A percentile compares a stretch with the other conserved stretches of the same genome.
Evolutionary conservation across 2,797 vertebrate species (phyloP).

Genomic region (Squalus acanthias): DNA sequence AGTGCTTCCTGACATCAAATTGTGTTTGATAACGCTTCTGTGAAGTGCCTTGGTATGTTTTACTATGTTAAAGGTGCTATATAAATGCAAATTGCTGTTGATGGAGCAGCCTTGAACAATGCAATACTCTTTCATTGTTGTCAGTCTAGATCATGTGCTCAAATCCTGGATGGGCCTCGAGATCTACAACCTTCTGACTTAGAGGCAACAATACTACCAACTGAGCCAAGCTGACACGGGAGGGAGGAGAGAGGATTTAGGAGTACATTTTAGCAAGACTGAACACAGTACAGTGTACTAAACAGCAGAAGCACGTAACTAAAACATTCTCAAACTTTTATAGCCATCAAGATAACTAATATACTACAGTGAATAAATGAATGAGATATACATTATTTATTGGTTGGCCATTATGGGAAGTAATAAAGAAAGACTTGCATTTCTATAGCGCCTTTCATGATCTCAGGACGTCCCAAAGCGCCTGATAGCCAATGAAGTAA

Average conservation of each 20-base stretch:
- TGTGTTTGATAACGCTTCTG: neutral
- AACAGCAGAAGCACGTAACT: too few relatives aligned
- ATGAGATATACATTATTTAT: too few relatives aligned
- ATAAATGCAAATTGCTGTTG: neutral
- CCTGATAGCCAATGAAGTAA: too few relatives aligned
- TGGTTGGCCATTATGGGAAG: too few relatives aligned
- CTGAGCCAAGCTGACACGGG: neutral
- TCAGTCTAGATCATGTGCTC: neutral
- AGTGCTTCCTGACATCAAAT: neutral
- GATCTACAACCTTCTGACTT: neutral
- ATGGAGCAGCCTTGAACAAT: neutral
- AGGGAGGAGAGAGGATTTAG: neutral
- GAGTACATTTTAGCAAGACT: neutral
- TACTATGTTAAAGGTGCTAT: too few relatives aligned
- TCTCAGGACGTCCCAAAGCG: too few relatives aligned
- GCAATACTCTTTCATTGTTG: neutral
- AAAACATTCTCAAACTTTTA: too few relatives aligned
- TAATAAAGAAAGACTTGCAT: too few relatives aligned
- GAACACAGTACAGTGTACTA: neutral
- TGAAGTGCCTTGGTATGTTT: too few relatives aligned
- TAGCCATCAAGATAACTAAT: too few relatives aligned
- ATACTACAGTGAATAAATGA: too few relatives aligned
- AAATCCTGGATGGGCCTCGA: neutral
- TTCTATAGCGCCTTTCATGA: too few relatives aligned
- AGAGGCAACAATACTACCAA: neutral